Evolutionary conservation across 2,888 invertebrate genomes (phyloP), one percentile per base, ranked within the genome.

Genomic region (Drosophila percnosoma): DNA sequence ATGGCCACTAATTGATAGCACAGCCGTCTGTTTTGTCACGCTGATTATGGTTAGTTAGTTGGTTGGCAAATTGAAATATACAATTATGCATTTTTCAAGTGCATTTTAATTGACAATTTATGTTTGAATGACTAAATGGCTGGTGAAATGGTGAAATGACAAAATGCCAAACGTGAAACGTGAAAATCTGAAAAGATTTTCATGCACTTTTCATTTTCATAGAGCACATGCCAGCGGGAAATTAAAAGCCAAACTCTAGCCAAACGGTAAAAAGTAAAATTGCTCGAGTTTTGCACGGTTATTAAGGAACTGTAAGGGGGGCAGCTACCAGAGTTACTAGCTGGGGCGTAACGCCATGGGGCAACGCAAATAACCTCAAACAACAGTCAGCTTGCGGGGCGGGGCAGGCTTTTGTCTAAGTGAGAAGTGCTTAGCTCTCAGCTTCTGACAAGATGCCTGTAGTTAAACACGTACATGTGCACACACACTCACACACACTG

Each of bases 391-490:
- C 4, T 0, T 15, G 21, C 4, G 8, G 54, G 18, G 27, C 36
- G 27, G 27, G 38, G 29, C 40, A 49, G 59, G 69, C 75, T 69
- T 81, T 73, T 75, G 79, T 73, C 73, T 81, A 63, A 76, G 71
- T 75, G 84, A 69, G 66, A 62, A 72, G 59, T 75, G 70, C 73
- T 70, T 74, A 58, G 64, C 68, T 81, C 67, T 67, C 63, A 60
- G 78, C 54, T 60, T 38, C 81, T 69, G 70, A 70, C 63, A 68
- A 73, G 83, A 64, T 69, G 73, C 68, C 66, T 60, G 71, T 81
- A 75, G 89, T 80, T 81, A 81, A 88, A 86, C 90, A 87, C 87
- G 90, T 87, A 81, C 81, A 55, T 31, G 36, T 52, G 58, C 70
- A 64, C 57, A 36, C 66, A 57, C 60, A 13, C 49, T 36, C 90